These are phyloP conservation scores for Callipepla squamata DNA, from an alignment of 2,113 vertebrate genomes.

Conservation along the genomic window DNA sequence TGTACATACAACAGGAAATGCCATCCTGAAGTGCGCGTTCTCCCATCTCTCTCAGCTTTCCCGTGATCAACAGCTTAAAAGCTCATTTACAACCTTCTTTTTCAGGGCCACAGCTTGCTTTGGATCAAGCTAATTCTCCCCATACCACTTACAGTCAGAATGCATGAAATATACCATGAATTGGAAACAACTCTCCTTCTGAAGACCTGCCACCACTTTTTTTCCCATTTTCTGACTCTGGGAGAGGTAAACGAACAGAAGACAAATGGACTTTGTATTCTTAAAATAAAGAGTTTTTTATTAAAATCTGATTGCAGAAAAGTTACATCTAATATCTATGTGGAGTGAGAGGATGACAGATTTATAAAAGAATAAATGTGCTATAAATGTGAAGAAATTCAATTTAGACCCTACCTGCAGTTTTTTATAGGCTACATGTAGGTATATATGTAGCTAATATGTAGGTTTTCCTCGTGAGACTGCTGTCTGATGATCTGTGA, in stretches of 20 bases:
- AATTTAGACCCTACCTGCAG: background rate
- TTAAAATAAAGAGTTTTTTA: background rate
- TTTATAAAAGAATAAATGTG: background rate
- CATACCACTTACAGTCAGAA: no score
- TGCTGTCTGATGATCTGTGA: background rate
- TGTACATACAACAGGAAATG: background rate
- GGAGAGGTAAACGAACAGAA: background rate
- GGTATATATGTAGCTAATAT: background rate
- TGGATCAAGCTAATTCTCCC: background rate
- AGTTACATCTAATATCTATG: background rate
- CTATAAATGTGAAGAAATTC: background rate
- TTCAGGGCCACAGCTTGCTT: background rate
- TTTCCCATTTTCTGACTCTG: background rate
- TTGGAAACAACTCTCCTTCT: background rate
- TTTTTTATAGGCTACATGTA: background rate
- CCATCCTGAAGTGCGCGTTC: accelerated
- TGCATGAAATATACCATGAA: background rate
- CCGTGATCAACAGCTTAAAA: background rate
- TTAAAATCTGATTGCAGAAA: background rate
- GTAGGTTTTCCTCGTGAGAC: background rate
- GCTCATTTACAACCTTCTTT: background rate
- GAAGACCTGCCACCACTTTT: background rate
- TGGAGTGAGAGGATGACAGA: background rate
- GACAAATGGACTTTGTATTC: background rate
- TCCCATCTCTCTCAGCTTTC: background rate